A percentile compares a stretch with the other conserved stretches of the same genome.
Conservation (phyloP, 1,140 invertebrate genomes). For the Drosophila persimilis region DNA sequence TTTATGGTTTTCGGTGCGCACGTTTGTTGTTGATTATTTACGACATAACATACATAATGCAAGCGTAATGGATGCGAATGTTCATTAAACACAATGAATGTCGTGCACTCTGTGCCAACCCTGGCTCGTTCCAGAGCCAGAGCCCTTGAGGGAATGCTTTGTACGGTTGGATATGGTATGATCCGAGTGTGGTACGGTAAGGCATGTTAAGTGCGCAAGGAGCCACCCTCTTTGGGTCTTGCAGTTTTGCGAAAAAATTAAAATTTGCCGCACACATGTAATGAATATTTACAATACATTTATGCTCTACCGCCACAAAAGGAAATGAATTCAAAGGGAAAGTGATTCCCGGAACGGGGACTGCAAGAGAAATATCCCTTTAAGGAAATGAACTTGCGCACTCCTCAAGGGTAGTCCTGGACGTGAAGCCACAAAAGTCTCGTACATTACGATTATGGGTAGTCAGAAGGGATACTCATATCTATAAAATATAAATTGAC, state of each 20-base stretch:
- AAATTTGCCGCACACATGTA: constrained; percentile 77
- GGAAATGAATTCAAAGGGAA: constrained; percentile 36
- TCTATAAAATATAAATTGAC: constrained; percentile 33
- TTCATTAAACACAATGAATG: constrained; percentile 80
- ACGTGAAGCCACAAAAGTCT: constrained; percentile 45
- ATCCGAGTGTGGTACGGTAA: neutral
- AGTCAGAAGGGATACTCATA: constrained; percentile 17
- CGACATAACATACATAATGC: constrained; percentile 74
- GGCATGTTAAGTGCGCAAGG: constrained; percentile 33
- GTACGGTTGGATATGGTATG: neutral
- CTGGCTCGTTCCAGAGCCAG: constrained; percentile 1
- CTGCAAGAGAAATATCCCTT: constrained; percentile 25
- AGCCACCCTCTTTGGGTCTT: constrained; percentile 65
- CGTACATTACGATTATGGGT: constrained; percentile 44
- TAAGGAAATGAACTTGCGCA: constrained; percentile 20
- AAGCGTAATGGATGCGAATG: constrained; percentile 71
- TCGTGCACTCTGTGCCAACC: constrained; percentile 57
- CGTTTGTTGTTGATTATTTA: constrained; percentile 73
- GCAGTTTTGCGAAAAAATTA: constrained; percentile 74
- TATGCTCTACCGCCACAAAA: constrained; percentile 25
- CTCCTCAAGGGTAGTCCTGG: constrained; percentile 21
- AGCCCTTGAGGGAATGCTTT: constrained; percentile 12
- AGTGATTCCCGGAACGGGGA: constrained; percentile 24
- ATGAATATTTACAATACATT: constrained; percentile 72
- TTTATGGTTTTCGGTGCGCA: constrained; percentile 71